Conservation (phyloP, 2,113 vertebrate genomes). For the Arizona elegans region DNA sequence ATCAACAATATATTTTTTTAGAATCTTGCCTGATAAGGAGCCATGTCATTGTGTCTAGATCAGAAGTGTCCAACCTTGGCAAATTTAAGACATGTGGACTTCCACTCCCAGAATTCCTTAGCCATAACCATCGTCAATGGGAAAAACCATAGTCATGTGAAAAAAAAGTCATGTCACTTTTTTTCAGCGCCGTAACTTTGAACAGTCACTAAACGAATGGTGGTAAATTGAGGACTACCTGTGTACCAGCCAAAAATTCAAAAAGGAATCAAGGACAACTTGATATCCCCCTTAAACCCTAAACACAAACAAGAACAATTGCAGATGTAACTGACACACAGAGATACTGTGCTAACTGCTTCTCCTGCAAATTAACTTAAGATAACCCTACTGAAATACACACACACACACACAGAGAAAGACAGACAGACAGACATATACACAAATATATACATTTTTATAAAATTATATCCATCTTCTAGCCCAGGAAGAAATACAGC, state of each 20-base stretch:
- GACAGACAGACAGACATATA: too few species aligned
- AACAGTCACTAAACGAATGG: neutral
- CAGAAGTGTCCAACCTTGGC: neutral
- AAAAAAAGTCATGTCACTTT: neutral
- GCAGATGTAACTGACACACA: neutral
- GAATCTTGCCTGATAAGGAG: neutral
- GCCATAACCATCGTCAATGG: neutral
- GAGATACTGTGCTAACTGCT: too few species aligned
- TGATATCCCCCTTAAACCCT: neutral
- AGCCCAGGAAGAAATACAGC: neutral
- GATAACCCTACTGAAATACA: neutral
- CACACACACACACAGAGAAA: too few species aligned
- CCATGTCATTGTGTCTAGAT: neutral
- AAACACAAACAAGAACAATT: neutral
- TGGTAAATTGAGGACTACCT: neutral
- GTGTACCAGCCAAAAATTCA: neutral
- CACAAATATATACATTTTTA: neutral
- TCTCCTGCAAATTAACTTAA: neutral
- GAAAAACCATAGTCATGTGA: neutral
- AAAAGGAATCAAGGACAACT: neutral
- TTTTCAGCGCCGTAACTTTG: neutral
- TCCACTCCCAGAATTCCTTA: neutral
- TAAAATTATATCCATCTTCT: neutral
- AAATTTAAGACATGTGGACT: neutral
- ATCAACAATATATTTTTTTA: neutral